Percentiles rank a stretch among this genome's conserved stretches.
Conservation (phyloP, 2,113 vertebrate genomes). For the Vulpes ferrilata region DNA sequence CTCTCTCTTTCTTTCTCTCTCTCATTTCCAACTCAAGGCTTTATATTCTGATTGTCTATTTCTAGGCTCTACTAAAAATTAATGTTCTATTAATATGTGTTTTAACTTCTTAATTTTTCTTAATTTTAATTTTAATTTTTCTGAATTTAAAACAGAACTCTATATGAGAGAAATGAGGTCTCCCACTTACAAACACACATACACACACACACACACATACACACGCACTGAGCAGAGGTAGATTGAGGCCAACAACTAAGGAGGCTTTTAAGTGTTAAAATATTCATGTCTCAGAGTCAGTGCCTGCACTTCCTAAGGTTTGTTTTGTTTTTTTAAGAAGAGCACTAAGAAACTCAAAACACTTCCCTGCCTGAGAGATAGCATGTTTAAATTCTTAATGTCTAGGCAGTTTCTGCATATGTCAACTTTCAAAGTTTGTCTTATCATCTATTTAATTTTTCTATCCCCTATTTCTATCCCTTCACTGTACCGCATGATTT, state of each 20-base stretch:
- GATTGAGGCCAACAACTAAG: neutral
- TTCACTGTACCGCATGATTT: neutral
- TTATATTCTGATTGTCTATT: neutral
- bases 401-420: neutral
- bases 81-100: neutral
- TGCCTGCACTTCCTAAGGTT: neutral
- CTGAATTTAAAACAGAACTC: neutral
- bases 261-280: slow-evolving; percentile 12
- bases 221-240: neutral
- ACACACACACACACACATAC: neutral
- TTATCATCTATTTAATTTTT: neutral
- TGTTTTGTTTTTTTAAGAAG: slow-evolving; percentile 31
- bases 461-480: neutral
- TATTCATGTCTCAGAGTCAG: neutral
- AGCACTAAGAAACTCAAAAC: neutral
- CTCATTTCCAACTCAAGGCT: neutral
- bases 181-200: neutral
- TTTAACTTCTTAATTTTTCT: neutral
- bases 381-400: slow-evolving; percentile 29
- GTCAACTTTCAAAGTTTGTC: neutral
- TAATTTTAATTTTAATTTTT: neutral
- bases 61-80: neutral
- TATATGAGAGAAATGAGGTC: neutral
- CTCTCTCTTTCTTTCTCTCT: neutral
- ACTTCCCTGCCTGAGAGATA: neutral